These are phyloP conservation scores for Cervus canadensis DNA, from an alignment of 2,113 vertebrate species.

Conservation along the genomic window DNA sequence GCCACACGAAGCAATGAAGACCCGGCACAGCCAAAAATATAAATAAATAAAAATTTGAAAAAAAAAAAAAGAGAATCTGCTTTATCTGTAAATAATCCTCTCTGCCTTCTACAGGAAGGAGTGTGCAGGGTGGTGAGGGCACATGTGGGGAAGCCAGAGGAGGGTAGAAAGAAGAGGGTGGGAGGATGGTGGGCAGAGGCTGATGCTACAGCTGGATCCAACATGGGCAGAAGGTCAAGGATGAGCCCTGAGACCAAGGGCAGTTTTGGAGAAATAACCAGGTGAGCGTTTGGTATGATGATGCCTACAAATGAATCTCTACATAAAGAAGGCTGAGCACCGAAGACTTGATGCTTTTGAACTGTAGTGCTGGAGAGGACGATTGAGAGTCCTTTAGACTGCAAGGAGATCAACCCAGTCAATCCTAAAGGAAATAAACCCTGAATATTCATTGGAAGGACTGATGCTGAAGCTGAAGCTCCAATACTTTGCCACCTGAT, in stretches of 20 bases:
- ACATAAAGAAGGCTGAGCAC: not conserved
- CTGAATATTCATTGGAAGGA: not conserved
- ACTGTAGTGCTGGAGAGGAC: not conserved
- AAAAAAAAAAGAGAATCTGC: not conserved
- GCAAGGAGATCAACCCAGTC: not conserved
- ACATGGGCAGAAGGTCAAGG: not conserved
- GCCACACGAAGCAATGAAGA: rapidly evolving
- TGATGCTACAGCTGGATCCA: rapidly evolving
- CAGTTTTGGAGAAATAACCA: not conserved
- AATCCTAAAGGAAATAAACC: not conserved
- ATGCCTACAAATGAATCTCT: not conserved
- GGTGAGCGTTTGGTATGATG: not conserved
- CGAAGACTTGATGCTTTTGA: not conserved
- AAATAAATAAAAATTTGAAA: rapidly evolving
- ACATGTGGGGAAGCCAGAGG: not conserved
- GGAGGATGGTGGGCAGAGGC: too few relatives aligned
- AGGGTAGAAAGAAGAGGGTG: not conserved
- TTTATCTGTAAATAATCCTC: too few relatives aligned
- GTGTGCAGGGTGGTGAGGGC: too few relatives aligned
- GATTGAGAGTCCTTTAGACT: not conserved
- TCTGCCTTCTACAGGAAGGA: not conserved
- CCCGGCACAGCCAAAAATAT: not conserved
- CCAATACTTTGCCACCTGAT: not conserved
- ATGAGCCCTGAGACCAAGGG: not conserved
- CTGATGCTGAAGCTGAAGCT: not conserved